Evolutionary conservation across 2,888 invertebrate species (phyloP), one percentile per base, ranked within the genome.

Genomic region (Anaspis maculata): DNA sequence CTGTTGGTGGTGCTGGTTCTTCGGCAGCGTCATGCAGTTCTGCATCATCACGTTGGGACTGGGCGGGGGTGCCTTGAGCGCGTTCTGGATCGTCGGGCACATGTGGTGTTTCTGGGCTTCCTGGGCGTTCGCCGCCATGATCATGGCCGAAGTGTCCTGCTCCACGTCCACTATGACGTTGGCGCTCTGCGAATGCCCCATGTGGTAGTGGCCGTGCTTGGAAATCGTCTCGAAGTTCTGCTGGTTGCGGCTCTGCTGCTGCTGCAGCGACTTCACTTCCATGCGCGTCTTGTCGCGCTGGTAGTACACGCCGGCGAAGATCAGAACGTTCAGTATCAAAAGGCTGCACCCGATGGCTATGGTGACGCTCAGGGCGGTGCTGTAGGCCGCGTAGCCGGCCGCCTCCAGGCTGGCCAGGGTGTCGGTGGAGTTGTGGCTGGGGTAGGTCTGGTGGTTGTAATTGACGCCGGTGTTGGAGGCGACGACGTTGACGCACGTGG

Each of bases 81-180:
- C 64, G 47, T 70, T 71, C 42, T 60, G 59, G 12, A 64, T 60
- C 1, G 67, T 67, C 23, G 75, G 71, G 37, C 67, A 66, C 9
- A 66, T 42, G 31, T 76, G 62, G 9, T 74, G 74, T 3, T 75
- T 74, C 40, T 56, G 42, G 6, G 55, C 52, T 47, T 72, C 73
- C 37, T 75, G 60, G 39, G 73, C 71, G 21, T 70, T 67, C 1
- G 62, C 61, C n/a, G 77, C 78, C 52, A 75, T 50, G 37, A 74
- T 62, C 62, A 74, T 71, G 5, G 73, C 71, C 7, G 72, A 69
- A 1, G 68, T 67, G 49, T 74, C 84, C 64, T 85, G 86, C 56
- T 87, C 87, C 1, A 87, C 82, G 54, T 87, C 87, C 1, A 87
- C 86, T 25, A 87, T 85, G 33, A 87, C 78, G 59, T 84, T 86